Evolutionary conservation across 1,140 invertebrate genomes (phyloP), one percentile per base, ranked within the genome.

Genomic region (Drosophila saltans): DNA sequence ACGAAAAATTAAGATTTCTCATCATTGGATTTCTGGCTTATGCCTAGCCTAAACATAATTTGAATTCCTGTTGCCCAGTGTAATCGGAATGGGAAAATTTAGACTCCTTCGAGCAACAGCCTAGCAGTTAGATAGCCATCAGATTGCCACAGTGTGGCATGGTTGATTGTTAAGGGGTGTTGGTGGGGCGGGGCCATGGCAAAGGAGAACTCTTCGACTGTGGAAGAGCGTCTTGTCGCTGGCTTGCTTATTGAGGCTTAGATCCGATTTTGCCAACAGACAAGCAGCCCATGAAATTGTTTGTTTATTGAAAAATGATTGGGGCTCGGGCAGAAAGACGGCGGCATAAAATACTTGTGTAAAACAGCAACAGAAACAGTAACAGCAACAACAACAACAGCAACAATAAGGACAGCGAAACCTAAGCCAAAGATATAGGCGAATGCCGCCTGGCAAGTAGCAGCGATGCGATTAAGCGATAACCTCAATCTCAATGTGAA

Each of bases 241-340:
- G 83, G 56, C 16, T 72, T 89, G 84, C 85, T 89, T 89, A 89
- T 89, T 89, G 85, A 89, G 85, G 84, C 84, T 89, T 89, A 89
- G 84, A 90, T 89, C 84, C 84, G 84, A 89, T 89, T 89, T 78
- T 82, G 69, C 85, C 76, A 69, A 78, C 84, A 88, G 84, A 84
- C 84, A 88, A 89, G 84, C 84, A 77, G 84, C 72, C 84, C 84
- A 89, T 89, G 84, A 89, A 89, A 89, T 89, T 89, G 84, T 89
- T 89, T 89, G 84, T 89, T 89, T 89, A 89, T 89, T 89, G 84
- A 89, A 89, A 89, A 89, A 89, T 89, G 84, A 89, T 89, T 89
- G 81, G 63, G 41, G 60, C 39, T 10, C 9, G 10, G 10, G 41
- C 16, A 3, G 39, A 7, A 39, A 26, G 77, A 52, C 24, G 48